These are phyloP conservation scores for Eonycteris spelaea DNA, from an alignment of 2,113 vertebrate species.

Conservation along the genomic window DNA sequence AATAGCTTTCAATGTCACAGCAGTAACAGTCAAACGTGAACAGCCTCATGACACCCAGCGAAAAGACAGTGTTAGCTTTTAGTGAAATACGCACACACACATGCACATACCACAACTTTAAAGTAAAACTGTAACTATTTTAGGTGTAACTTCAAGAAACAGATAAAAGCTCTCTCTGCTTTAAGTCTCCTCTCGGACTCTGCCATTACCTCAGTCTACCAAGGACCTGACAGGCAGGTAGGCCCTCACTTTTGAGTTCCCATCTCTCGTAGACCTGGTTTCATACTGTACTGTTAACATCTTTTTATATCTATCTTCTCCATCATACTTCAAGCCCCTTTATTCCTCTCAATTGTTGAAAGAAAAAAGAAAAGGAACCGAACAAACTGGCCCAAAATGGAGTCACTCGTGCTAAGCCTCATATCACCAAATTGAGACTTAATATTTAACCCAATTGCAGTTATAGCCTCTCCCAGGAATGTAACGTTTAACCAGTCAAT, in stretches of 20 bases:
- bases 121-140: slow-evolving; percentile 36
- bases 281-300: background rate
- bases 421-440: background rate
- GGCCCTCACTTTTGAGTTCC: background rate
- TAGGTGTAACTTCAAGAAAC: background rate
- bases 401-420: background rate
- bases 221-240: background rate
- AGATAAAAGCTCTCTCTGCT: background rate
- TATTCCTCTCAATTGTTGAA: background rate
- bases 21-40: background rate
- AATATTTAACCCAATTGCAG: background rate
- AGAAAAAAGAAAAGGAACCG: background rate
- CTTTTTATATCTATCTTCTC: background rate
- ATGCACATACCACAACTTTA: background rate
- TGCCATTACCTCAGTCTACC: background rate
- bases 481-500: background rate
- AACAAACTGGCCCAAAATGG: background rate
- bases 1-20: background rate
- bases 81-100: background rate
- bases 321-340: background rate
- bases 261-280: background rate
- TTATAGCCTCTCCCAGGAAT: background rate
- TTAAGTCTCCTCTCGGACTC: background rate
- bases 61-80: background rate
- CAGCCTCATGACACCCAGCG: background rate